Percentiles rank a stretch among this genome's conserved stretches.
Conservation (phyloP, 92 coral and sea anemone species). For the Micromussa lordhowensis region DNA sequence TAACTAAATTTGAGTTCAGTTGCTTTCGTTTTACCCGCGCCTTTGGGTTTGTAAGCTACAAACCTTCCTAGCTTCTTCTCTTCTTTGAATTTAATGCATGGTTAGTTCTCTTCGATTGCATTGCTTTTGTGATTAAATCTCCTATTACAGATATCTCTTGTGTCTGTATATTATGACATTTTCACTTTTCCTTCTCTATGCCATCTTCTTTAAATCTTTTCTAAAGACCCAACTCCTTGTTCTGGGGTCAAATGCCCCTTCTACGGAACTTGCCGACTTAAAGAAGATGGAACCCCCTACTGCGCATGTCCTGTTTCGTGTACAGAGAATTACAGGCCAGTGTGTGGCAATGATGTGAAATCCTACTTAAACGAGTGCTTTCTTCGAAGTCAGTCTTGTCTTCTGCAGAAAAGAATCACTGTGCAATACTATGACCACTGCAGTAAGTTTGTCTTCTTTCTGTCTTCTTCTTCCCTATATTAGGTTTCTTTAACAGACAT, state of each 20-base stretch:
- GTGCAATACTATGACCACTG: conserved; percentile 76
- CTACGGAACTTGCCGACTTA: conserved; percentile 62
- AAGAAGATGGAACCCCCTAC: conserved; percentile 34
- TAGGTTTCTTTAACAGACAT: not conserved
- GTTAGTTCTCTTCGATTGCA: not conserved
- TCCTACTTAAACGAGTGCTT: conserved; percentile 80
- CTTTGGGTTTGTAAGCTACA: not conserved
- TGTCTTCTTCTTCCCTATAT: not conserved
- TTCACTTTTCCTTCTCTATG: not conserved
- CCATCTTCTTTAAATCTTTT: not conserved
- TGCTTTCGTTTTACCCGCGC: not conserved
- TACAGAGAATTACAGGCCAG: conserved; percentile 57
- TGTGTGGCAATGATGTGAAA: conserved; percentile 83
- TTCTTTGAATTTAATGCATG: not conserved
- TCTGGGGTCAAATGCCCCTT: conserved; percentile 76
- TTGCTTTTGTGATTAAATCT: not conserved
- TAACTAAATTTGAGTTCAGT: no score
- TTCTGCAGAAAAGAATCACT: conserved; percentile 53
- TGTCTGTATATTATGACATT: not conserved
- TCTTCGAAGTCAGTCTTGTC: conserved; percentile 80
- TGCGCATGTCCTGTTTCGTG: conserved; percentile 70
- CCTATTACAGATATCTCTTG: not conserved
- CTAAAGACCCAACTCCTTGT: conserved; percentile 56
- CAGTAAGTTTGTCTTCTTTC: conserved; percentile 66
- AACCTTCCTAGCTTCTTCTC: not conserved